Conservation (phyloP, 2,113 vertebrate genomes). For the Hipposideros armiger region DNA sequence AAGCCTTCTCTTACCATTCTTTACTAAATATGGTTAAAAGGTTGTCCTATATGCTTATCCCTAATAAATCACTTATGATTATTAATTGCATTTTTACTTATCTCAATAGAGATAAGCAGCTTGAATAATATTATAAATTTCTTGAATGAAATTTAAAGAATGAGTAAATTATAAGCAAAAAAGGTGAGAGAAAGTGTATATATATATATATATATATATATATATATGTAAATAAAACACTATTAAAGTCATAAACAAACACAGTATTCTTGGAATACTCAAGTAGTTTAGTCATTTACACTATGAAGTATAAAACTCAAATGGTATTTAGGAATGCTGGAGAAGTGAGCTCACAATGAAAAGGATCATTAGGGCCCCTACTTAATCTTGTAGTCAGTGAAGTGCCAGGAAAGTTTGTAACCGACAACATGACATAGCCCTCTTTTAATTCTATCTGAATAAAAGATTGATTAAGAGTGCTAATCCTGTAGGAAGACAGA, state of each 20-base stretch:
- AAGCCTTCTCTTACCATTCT: neutral
- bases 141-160: neutral
- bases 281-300: neutral
- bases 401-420: neutral
- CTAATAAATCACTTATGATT: neutral
- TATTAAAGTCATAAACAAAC: neutral
- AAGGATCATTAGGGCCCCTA: neutral
- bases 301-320: neutral
- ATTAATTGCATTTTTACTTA: neutral
- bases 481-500: neutral
- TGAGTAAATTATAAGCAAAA: neutral
- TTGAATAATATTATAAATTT: neutral
- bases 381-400: neutral
- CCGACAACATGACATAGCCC: neutral
- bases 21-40: neutral
- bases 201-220: no score
- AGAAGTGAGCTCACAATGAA: neutral
- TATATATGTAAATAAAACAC: neutral
- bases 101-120: neutral
- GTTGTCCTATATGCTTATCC: neutral
- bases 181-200: neutral
- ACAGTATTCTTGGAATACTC: neutral
- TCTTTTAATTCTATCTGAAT: neutral
- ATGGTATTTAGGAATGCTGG: neutral
- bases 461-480: neutral